phyloP scores from a whole-genome alignment of 2,113 vertebrate species.

The Cichladusa arquata region DNA sequence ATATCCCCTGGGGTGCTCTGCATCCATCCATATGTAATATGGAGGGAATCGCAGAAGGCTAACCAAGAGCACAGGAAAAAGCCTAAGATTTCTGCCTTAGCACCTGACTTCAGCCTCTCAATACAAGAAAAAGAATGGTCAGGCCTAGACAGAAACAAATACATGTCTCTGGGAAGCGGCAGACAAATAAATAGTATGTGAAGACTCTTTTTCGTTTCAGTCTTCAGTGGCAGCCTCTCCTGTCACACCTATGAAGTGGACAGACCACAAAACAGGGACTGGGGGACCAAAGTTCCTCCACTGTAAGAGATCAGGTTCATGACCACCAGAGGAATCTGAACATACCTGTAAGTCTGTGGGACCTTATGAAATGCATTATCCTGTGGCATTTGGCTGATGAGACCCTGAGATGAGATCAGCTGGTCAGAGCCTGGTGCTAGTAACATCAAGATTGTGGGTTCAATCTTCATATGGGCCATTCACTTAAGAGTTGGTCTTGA shows the following conservation, averaged over 20 bases:
- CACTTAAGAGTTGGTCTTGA: not conserved
- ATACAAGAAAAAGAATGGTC: not conserved
- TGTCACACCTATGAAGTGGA: not conserved
- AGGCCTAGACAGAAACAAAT: not conserved
- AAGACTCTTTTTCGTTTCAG: not conserved
- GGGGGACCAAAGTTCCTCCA: not conserved
- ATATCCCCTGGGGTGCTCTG: not conserved
- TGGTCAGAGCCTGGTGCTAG: not conserved
- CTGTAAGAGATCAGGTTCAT: not conserved
- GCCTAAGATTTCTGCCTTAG: not conserved
- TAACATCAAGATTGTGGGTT: not conserved
- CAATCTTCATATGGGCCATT: not conserved
- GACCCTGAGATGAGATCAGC: not conserved
- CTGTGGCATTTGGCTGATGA: not conserved
- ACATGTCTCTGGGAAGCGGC: not conserved
- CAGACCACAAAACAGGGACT: not conserved
- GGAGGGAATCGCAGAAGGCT: not conserved
- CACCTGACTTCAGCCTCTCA: not conserved
- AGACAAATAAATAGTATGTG: not conserved
- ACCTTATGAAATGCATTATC: not conserved
- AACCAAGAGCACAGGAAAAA: not conserved
- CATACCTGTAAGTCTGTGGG: rapidly evolving
- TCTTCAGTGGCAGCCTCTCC: not conserved
- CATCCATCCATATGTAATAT: rapidly evolving
- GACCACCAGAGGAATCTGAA: not conserved